Percentiles rank a stretch among this genome's conserved stretches.
Evolutionary conservation across 2,113 vertebrate genomes (phyloP).

Genomic region (Sebastes schlegelii): DNA sequence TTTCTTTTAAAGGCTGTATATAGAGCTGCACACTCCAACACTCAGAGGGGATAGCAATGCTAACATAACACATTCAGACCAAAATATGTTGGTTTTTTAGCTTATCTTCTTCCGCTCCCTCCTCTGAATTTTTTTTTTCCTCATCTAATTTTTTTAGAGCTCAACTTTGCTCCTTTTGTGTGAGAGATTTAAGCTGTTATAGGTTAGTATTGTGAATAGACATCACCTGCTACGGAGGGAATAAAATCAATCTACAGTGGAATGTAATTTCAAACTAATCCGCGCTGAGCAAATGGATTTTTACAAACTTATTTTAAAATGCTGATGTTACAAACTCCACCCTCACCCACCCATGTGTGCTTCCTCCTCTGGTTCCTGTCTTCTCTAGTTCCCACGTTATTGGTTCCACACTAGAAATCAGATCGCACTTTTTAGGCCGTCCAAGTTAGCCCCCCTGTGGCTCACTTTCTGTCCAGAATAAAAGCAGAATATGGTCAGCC

Average conservation of each 20-base stretch:
- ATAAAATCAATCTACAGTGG: constrained; percentile 5
- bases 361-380: constrained; percentile 39
- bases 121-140: neutral
- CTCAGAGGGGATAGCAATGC: constrained; percentile 44
- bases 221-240: neutral
- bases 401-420: constrained; percentile 3
- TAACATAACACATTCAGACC: constrained; percentile 64
- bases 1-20: constrained; percentile 63
- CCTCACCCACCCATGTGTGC: constrained; percentile 5
- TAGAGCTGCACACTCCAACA: constrained; percentile 33
- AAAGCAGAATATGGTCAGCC: neutral
- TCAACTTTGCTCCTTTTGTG: constrained; percentile 39
- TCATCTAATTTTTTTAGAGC: constrained; percentile 51
- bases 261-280: constrained; percentile 40
- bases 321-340: constrained; percentile 23
- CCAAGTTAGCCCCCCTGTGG: neutral
- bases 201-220: neutral
- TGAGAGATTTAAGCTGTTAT: constrained; percentile 16
- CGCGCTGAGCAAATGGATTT: constrained; percentile 13
- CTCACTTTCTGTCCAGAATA: constrained; percentile 1
- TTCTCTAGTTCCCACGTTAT: constrained; percentile 11
- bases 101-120: constrained; percentile 13
- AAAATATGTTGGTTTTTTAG: constrained; percentile 66
- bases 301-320: constrained; percentile 18
- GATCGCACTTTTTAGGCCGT: neutral